A percentile compares a stretch with the other conserved stretches of the same genome.
Conservation (phyloP, 2,113 vertebrate species). For the Rhinolophus sinicus region DNA sequence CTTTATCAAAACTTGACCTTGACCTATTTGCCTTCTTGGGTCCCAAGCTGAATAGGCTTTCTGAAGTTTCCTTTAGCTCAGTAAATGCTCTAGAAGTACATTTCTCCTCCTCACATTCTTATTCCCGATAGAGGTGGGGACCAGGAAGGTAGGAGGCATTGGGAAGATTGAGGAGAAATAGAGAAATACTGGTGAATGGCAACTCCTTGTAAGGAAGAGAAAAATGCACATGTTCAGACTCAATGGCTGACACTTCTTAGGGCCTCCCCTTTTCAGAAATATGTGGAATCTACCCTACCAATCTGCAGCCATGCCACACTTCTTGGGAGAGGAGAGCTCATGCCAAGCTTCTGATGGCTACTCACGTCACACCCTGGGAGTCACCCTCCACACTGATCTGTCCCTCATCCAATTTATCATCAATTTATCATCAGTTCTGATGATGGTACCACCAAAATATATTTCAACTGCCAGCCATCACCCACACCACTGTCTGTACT, state of each 20-base stretch:
- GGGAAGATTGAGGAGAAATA: not conserved
- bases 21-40: not conserved
- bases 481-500: not conserved
- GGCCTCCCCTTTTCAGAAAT: not conserved
- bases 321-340: not conserved
- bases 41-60: not conserved
- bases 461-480: not conserved
- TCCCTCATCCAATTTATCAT: constrained; percentile 20
- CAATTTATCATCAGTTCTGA: not conserved
- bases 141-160: not conserved
- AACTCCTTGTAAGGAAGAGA: not conserved
- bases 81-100: not conserved
- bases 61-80: not conserved
- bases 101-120: not conserved
- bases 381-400: accelerated
- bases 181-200: not conserved
- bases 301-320: not conserved
- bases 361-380: not conserved
- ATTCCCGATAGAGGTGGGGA: not conserved
- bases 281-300: not conserved
- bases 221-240: not conserved
- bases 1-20: not conserved
- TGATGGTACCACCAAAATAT: not conserved
- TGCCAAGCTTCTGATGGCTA: not conserved
- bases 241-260: not conserved